phyloP scores from a whole-genome alignment of 2,888 invertebrate species.

The Galerucella pusilla region DNA sequence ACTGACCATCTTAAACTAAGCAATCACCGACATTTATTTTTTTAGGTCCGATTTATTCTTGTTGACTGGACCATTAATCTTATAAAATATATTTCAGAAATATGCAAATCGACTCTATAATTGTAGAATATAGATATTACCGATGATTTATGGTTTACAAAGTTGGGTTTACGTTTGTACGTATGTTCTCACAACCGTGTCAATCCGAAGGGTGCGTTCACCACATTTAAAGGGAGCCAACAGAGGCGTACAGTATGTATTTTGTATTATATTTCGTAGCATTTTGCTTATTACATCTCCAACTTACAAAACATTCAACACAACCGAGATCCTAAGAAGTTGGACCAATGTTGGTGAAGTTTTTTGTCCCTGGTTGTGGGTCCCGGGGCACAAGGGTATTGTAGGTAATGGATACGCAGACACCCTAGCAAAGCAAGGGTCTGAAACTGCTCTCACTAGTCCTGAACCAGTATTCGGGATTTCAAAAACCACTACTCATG shows the following conservation, averaged over 20 bases:
- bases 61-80: slow-evolving; percentile 37
- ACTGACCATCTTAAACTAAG: slow-evolving; percentile 8
- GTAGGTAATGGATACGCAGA: no score
- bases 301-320: no score
- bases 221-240: slow-evolving; percentile 23
- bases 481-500: no score
- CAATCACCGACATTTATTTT: slow-evolving; percentile 30
- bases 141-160: slow-evolving; percentile 48
- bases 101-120: slow-evolving; percentile 47
- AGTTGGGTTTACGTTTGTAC: slow-evolving; percentile 42
- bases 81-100: slow-evolving; percentile 46
- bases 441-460: no score
- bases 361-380: no score
- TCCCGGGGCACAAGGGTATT: no score
- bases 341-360: no score
- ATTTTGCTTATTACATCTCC: not conserved
- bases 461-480: no score
- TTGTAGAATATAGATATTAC: slow-evolving; percentile 51
- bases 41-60: slow-evolving; percentile 24
- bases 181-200: slow-evolving; percentile 53
- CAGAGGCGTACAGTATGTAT: slow-evolving; percentile 16
- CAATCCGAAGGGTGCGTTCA: slow-evolving; percentile 49
- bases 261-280: not conserved
- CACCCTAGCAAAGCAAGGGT: no score
- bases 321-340: no score